Percentiles rank a stretch among this genome's conserved stretches.
Evolutionary conservation across 2,113 vertebrate genomes (phyloP).

Genomic region (Bettongia penicillata): DNA sequence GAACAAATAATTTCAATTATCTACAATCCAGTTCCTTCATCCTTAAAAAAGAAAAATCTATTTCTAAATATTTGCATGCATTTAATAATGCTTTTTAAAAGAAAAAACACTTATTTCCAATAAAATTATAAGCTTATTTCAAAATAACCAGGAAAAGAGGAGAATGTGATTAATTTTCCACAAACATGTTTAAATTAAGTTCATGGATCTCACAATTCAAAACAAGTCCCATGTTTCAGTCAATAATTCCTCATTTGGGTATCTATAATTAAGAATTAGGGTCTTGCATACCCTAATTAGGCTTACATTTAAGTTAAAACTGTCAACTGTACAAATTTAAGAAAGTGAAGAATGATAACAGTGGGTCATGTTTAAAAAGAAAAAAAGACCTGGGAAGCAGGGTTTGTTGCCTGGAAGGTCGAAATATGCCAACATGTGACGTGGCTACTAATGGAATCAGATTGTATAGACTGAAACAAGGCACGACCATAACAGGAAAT

Average conservation of each 20-base stretch:
- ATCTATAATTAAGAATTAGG: background rate
- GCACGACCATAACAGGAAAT: background rate
- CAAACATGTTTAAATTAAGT: background rate
- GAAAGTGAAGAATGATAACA: background rate
- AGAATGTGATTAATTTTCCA: background rate
- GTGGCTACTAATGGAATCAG: background rate
- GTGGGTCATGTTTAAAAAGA: background rate
- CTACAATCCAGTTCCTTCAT: background rate
- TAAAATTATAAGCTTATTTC: background rate
- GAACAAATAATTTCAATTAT: background rate
- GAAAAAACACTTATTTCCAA: background rate
- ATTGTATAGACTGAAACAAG: background rate
- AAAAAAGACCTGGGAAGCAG: background rate
- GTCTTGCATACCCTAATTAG: background rate
- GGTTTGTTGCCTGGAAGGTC: background rate
- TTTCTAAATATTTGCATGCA: background rate
- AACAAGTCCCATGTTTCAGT: background rate
- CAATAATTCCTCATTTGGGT: background rate
- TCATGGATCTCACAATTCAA: background rate
- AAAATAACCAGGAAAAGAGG: background rate
- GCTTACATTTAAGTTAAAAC: background rate
- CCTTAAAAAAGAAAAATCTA: background rate
- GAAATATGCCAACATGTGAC: background rate
- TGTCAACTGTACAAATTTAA: background rate
- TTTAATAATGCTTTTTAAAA: background rate